phyloP scores from a whole-genome alignment of 2,113 vertebrate species.

The Carettochelys insculpta region DNA sequence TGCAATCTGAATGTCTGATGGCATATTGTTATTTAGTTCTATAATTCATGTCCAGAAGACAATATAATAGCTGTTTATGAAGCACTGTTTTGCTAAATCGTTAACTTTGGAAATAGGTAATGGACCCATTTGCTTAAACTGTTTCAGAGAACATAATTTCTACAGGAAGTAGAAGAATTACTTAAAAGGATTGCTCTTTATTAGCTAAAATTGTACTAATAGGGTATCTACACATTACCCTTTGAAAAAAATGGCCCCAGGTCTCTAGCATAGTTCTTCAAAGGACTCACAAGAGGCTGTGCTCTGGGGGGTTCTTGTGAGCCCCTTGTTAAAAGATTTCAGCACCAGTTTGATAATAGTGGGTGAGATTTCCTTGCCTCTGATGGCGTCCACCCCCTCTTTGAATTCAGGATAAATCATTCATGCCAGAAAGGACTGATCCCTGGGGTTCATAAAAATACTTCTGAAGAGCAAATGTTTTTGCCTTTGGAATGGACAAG shows the following conservation, averaged over 20 bases:
- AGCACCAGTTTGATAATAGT: slow-evolving; percentile 46
- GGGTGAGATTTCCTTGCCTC: slow-evolving; percentile 30
- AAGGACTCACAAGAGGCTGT: slow-evolving; percentile 12
- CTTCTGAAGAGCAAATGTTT: slow-evolving; percentile 16
- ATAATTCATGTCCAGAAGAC: background rate
- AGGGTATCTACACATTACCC: background rate
- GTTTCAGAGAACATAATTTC: background rate
- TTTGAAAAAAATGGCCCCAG: slow-evolving; percentile 59
- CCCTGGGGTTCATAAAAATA: slow-evolving; percentile 31
- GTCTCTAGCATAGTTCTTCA: slow-evolving; percentile 57
- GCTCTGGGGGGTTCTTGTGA: slow-evolving; percentile 60
- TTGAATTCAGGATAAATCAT: slow-evolving; percentile 36
- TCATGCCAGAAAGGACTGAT: slow-evolving; percentile 14
- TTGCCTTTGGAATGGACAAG: background rate
- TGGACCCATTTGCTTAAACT: background rate
- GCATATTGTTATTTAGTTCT: background rate
- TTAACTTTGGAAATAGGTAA: fast-evolving
- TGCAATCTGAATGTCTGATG: too few relatives aligned
- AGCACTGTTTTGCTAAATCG: background rate
- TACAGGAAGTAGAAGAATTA: background rate
- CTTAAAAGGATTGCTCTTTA: background rate
- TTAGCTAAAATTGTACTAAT: slow-evolving; percentile 37
- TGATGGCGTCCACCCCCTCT: slow-evolving; percentile 57
- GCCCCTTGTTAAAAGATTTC: slow-evolving; percentile 50
- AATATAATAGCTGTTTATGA: background rate